Percentiles rank a stretch among this genome's conserved stretches.
Evolutionary conservation across 2,113 vertebrate genomes (phyloP).

Genomic region (Ondatra zibethicus): DNA sequence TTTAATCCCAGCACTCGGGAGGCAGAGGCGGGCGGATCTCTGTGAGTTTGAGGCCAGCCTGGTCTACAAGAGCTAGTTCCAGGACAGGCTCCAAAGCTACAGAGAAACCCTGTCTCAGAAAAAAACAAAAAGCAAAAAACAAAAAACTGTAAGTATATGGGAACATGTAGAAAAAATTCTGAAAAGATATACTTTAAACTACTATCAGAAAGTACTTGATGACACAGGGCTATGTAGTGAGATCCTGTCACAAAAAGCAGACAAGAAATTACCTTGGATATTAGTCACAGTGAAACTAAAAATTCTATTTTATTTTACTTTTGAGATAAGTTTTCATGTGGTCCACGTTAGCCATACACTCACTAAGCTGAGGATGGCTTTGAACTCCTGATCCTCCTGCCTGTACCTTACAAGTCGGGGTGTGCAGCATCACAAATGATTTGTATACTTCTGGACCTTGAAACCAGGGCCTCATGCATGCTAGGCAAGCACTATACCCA

Average conservation of each 20-base stretch:
- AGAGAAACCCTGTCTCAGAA: too few species aligned
- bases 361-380: not conserved
- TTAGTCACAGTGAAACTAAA: not conserved
- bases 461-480: not conserved
- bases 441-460: not conserved
- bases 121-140: too few species aligned
- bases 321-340: not conserved
- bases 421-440: not conserved
- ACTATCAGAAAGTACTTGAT: not conserved
- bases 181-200: not conserved
- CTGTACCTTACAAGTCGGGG: not conserved
- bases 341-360: not conserved
- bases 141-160: not conserved
- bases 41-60: too few species aligned
- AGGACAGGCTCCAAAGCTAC: too few species aligned
- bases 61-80: too few species aligned
- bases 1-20: too few species aligned
- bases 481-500: not conserved
- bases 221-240: not conserved
- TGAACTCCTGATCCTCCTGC: not conserved
- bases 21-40: too few species aligned
- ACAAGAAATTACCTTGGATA: conserved; percentile 2
- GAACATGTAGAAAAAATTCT: conserved; percentile 24
- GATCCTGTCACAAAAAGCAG: not conserved
- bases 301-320: not conserved